Percentiles rank a stretch among this genome's conserved stretches.
phyloP scores from a whole-genome alignment of 2,113 vertebrate genomes.

The Porphyrio hochstetteri region DNA sequence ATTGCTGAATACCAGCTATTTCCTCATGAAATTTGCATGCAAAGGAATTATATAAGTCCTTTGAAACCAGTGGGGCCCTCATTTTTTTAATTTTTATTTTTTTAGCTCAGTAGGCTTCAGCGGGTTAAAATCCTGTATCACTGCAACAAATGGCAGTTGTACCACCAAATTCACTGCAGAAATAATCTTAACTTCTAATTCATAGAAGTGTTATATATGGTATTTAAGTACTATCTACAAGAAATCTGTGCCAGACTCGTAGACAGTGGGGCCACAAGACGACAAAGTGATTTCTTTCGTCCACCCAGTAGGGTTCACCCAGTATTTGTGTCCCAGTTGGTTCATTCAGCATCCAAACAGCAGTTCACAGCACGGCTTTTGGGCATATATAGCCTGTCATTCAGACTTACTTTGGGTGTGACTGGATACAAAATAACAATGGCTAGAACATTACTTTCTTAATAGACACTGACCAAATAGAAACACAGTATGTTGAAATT shows the following conservation, averaged over 20 bases:
- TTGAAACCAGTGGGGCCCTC: not conserved
- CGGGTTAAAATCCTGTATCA: not conserved
- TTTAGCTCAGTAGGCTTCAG: not conserved
- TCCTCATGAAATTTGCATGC: not conserved
- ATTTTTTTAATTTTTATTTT: not conserved
- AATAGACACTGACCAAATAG: not conserved
- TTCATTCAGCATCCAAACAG: not conserved
- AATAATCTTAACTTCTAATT: not conserved
- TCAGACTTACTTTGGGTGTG: not conserved
- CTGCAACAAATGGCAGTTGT: not conserved
- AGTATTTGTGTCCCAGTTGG: accelerated
- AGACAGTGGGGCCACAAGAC: not conserved
- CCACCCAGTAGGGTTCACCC: not conserved
- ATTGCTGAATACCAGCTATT: not conserved
- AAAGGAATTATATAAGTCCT: not conserved
- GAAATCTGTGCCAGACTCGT: not conserved
- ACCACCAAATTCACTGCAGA: not conserved
- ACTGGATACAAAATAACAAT: constrained; percentile 27
- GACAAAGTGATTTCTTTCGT: accelerated
- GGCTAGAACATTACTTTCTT: constrained; percentile 8
- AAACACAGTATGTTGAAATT: not conserved
- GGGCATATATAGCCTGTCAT: not conserved
- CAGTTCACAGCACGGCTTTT: not conserved
- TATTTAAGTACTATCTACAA: not conserved
- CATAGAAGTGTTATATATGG: not conserved